Evolutionary conservation across 2,113 vertebrate genomes (phyloP), one percentile per base, ranked within the genome.

Genomic region (Eurystomus gularis): DNA sequence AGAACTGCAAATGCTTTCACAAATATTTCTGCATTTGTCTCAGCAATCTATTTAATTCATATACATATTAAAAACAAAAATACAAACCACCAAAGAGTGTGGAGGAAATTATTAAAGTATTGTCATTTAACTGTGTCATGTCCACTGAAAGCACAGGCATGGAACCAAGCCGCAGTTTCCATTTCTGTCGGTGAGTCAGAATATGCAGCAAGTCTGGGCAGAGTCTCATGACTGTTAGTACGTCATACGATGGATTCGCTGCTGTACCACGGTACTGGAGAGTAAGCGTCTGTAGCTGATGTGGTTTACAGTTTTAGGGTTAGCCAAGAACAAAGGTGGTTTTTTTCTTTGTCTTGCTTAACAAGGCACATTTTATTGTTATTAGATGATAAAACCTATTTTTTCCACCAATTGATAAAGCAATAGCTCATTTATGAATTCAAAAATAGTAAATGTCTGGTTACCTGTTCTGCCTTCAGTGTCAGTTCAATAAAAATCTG

Each of bases 401-500:
- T 76, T 73, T 86, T 40, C 68, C 76, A 95, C 10, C 42, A 29
- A 65, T 2, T 86, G 52, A 83, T 88, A 93, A 73, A 90, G 65
- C 42, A 88, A 76, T 11, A 37, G 46, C n/a, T 61, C 9, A 26
- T 60, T 86, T 25, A 57, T 68, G 37, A 84, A 62, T 49, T 81
- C 17, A 82, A 60, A 81, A 60, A 26, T 17, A 83, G 37, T 71
- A 57, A 77, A 66, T 6, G 23, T 13, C 28, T 49, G 16, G 54
- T 98, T 98, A 99, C 99, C 99, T 99, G 99, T 95, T 99, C 99
- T 19, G 99, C 99, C 95, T 99, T 99, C 69, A 99, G 97, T 4
- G 99, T 99, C 88, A 99, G 97, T 95, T 99, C 99, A 75, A 99
- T 99, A 97, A 99, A 99, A 87, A 99, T 99, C 97, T 99, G 99